A percentile compares a stretch with the other conserved stretches of the same genome.
Conservation (phyloP, 2,797 vertebrate genomes). For the Brachymystax lenok region DNA sequence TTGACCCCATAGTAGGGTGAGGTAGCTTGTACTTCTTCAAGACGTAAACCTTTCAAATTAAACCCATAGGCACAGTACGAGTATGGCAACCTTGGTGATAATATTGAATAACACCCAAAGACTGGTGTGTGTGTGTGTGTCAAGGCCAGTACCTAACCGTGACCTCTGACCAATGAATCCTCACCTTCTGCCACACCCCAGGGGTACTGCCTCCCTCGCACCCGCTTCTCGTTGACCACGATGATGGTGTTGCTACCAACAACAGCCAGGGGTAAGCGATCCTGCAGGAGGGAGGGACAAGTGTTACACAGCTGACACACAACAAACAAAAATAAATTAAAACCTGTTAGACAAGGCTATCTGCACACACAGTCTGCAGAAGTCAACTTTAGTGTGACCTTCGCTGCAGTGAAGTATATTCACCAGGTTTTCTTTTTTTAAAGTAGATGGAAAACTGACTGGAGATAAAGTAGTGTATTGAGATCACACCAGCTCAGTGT, state of each 20-base stretch:
- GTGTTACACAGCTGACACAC: slow-evolving; percentile 39
- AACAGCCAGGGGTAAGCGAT: slow-evolving; percentile 93
- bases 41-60: slow-evolving; percentile 18
- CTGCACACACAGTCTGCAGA: not conserved
- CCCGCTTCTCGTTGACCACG: slow-evolving; percentile 93
- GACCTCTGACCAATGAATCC: slow-evolving; percentile 30
- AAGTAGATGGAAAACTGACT: not conserved
- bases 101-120: slow-evolving; percentile 7
- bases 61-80: slow-evolving; percentile 11
- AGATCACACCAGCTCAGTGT: not conserved
- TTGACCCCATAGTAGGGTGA: not conserved
- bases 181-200: slow-evolving; percentile 99
- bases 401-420: not conserved
- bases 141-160: not conserved
- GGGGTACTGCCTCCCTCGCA: slow-evolving; percentile 93
- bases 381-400: no score
- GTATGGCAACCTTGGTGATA: not conserved
- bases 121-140: slow-evolving; percentile 5
- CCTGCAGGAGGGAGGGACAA: slow-evolving; percentile 69
- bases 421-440: not conserved
- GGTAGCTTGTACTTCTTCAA: slow-evolving; percentile 7
- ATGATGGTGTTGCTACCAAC: slow-evolving; percentile 97
- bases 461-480: not conserved
- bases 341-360: slow-evolving; percentile 8
- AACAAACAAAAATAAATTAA: slow-evolving; percentile 37